Evolutionary conservation across 2,888 invertebrate species (phyloP), one percentile per base, ranked within the genome.

Genomic region (Lycia hirtaria): DNA sequence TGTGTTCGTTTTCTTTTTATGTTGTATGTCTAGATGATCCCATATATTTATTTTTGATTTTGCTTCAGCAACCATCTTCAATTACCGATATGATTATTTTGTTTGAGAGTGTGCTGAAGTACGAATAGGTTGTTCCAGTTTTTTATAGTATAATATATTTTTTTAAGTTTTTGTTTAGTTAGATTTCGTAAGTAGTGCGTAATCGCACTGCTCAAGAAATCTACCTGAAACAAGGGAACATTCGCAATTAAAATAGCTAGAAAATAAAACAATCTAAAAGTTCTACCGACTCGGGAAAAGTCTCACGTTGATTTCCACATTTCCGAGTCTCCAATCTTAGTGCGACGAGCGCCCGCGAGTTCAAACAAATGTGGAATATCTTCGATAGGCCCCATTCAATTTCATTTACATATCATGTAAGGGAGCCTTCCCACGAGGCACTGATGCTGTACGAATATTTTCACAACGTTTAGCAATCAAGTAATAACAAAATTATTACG

Each of bases 361-460:
- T 76, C 73, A 73, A 73, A 75, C 72, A 71, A 67, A 72, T 67
- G 69, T 19, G 41, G 41, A 56, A 56, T 44, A 52, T 40, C 52
- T 49, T 14, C 73, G 69, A 73, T 74, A 73, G 60, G 72, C 71
- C 65, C 65, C 67, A 72, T 75, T 78, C 80, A 79, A 83, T 82
- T 79, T 79, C 78, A 83, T 83, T 83, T 83, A 78, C 83, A 82
- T 83, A 82, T 72, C 81, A 76, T 76, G 80, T 77, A 72, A 71
- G 68, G 47, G 15, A 4, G 17, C n/a, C 17, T 47, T 26, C 26
- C 10, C 47, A 47, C 26, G 7, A 15, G 35, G 15, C 33, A 15
- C n/a, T n/a, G n/a, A n/a, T n/a, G 32, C 7, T 26, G 26, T 26
- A 26, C 9, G n/a, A n/a, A n/a, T n/a, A n/a, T 26, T 6, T 6